A percentile compares a stretch with the other conserved stretches of the same genome.
These are phyloP conservation scores for Tauraco hartlaubi DNA, from an alignment of 2,797 vertebrate species.

Conservation along the genomic window DNA sequence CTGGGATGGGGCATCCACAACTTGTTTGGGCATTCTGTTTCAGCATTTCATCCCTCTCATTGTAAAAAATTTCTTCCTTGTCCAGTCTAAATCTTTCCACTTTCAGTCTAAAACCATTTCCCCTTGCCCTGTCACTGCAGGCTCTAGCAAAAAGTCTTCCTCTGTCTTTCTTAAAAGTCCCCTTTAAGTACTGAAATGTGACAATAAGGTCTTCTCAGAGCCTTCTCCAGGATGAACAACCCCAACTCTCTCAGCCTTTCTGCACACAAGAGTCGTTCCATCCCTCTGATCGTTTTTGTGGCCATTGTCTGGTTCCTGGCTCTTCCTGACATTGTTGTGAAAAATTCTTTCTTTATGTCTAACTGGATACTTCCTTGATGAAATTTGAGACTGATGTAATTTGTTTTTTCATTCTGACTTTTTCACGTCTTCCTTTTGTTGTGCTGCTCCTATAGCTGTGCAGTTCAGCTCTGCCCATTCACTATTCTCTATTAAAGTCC, in stretches of 20 bases:
- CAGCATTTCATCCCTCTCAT: neutral
- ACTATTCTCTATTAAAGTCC: neutral
- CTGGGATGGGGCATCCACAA: no score
- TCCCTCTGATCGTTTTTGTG: neutral
- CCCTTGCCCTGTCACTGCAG: neutral
- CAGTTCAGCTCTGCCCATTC: neutral
- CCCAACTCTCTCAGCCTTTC: no score
- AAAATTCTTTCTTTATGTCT: neutral
- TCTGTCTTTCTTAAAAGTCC: no score
- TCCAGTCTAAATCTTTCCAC: neutral
- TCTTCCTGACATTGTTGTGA: neutral
- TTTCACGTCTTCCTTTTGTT: neutral
- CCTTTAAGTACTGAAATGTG: neutral
- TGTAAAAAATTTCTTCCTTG: neutral
- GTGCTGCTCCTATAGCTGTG: neutral
- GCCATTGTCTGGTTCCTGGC: neutral
- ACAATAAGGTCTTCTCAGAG: accelerated
- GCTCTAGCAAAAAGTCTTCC: neutral
- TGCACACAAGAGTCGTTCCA: neutral
- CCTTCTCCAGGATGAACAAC: neutral
- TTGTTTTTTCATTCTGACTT: neutral
- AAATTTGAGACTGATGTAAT: neutral
- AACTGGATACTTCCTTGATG: neutral
- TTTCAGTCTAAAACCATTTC: neutral
- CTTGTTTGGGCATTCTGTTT: neutral